A percentile compares a stretch with the other conserved stretches of the same genome.
phyloP scores from a whole-genome alignment of 2,888 invertebrate species.

The Pomacea canaliculata region DNA sequence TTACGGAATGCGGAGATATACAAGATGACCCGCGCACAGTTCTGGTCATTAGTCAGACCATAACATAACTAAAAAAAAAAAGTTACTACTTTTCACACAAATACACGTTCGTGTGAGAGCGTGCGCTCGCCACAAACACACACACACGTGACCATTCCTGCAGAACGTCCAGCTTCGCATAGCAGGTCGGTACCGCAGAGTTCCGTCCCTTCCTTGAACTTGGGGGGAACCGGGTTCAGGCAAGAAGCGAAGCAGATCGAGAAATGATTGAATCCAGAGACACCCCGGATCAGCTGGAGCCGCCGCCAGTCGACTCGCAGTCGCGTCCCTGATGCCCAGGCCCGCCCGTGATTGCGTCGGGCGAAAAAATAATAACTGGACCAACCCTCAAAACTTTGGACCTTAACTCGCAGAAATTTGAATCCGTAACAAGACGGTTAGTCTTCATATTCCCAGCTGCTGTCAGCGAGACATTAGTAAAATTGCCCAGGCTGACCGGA shows the following conservation, averaged over 20 bases:
- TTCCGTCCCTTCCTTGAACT: too few species aligned
- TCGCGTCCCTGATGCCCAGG: background rate
- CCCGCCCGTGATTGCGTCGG: constrained; percentile 5
- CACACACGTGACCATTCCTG: too few species aligned
- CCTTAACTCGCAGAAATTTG: constrained; percentile 11
- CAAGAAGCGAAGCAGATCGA: constrained; percentile 9
- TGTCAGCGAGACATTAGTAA: constrained; percentile 4
- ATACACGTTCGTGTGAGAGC: too few species aligned
- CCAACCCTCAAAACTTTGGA: constrained; percentile 12
- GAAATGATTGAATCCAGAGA: constrained; percentile 10
- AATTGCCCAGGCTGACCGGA: constrained; percentile 6
- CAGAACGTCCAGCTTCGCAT: too few species aligned
- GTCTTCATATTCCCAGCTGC: constrained; percentile 13
- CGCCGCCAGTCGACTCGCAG: constrained; percentile 6
- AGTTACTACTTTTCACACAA: too few species aligned
- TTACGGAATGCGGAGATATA: too few species aligned
- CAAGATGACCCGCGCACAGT: too few species aligned
- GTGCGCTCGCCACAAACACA: too few species aligned
- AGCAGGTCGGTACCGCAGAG: too few species aligned
- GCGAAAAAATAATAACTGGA: constrained; percentile 8
- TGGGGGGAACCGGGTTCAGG: too few species aligned
- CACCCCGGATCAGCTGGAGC: background rate
- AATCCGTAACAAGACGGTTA: constrained; percentile 8
- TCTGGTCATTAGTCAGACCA: too few species aligned
- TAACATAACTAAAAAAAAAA: too few species aligned